Evolutionary conservation across 2,113 vertebrate genomes (phyloP).

Genomic region (Arothron firmamentum): DNA sequence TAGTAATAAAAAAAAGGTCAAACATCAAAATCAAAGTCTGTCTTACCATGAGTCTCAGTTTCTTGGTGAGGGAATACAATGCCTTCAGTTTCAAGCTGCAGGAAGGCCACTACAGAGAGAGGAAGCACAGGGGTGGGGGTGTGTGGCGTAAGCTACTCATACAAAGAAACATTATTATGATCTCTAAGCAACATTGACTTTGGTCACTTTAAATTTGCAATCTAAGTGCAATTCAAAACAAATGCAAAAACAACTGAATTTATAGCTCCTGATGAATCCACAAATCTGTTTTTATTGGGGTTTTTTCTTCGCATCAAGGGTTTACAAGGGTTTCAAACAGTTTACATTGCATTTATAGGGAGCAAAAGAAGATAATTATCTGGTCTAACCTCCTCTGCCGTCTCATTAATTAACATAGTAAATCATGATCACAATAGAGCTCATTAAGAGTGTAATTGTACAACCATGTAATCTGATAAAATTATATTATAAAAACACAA

Average conservation of each 20-base stretch:
- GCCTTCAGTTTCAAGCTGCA: constrained; percentile 77
- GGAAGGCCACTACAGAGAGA: constrained; percentile 76
- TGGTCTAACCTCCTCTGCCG: not conserved
- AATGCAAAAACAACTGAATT: constrained; percentile 17
- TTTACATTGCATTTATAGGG: not conserved
- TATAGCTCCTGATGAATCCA: not conserved
- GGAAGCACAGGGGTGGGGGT: constrained; percentile 70
- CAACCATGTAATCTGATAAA: not conserved
- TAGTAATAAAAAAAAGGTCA: constrained; percentile 51
- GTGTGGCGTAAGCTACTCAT: constrained; percentile 66
- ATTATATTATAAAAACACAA: constrained; percentile 15
- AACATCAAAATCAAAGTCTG: constrained; percentile 67
- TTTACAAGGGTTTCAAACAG: no score
- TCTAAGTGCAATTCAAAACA: constrained; percentile 11
- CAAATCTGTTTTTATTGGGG: constrained; percentile 2
- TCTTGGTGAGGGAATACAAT: constrained; percentile 75
- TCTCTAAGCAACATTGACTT: constrained; percentile 48
- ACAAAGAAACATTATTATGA: constrained; percentile 58
- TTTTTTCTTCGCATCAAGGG: not conserved
- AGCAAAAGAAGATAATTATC: not conserved
- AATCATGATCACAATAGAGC: constrained; percentile 3
- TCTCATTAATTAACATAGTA: constrained; percentile 11
- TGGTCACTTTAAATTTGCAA: constrained; percentile 27
- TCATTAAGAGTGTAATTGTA: constrained; percentile 12
- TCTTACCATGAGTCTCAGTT: constrained; percentile 76